Base-by-base conservation (phyloP, 2,888 invertebrate species). In the Unio pictorum region DNA sequence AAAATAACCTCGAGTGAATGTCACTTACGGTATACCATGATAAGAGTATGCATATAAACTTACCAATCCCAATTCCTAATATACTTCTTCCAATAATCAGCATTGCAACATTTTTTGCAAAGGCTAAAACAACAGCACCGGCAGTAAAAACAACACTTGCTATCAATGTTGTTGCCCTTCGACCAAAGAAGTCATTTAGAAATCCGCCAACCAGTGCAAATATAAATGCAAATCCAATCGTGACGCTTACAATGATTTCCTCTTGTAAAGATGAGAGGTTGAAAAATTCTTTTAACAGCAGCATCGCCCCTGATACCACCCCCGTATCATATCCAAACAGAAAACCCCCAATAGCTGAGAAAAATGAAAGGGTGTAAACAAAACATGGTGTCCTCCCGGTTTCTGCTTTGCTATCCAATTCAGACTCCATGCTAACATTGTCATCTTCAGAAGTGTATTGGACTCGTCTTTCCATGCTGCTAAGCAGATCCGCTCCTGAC, bases 251-350 rank as follows among this genome's bases (percentile, higher is more conserved):
- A 57, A 92, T 87, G 4, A 91, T 72, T 81, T 92, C 92, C 76
- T 92, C 91, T 90, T 90, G 90, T 7, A 89, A 66, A n/a, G 87
- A 87, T 55, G 82, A 86, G 64, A 92, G 82, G 4, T 85, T 56
- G 74, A 92, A 91, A 30, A 90, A 82, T 56, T 89, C 87, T 74
- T 87, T 88, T 59, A 88, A 73, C 7, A 89, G 73, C 8, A 91
- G 77, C 89, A 91, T 90, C 3, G 92, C 91, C 23, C 92, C 91
- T 0, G 92, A 92, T 4, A 92, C 91, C 55, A 92, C 92, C 11
- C 92, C 92, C 0, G 92, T 93, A 80, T 92, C 92, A 84, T 93
- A 92, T n/a, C 92, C 92, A 82, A 92, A 92, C 30, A 92, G 86
- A 80, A 92, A 92, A 2, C 92, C 92, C 6, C 92, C 92, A 60